Evolutionary conservation across 2,888 invertebrate genomes (phyloP).

Genomic region (Athalia cordata): DNA sequence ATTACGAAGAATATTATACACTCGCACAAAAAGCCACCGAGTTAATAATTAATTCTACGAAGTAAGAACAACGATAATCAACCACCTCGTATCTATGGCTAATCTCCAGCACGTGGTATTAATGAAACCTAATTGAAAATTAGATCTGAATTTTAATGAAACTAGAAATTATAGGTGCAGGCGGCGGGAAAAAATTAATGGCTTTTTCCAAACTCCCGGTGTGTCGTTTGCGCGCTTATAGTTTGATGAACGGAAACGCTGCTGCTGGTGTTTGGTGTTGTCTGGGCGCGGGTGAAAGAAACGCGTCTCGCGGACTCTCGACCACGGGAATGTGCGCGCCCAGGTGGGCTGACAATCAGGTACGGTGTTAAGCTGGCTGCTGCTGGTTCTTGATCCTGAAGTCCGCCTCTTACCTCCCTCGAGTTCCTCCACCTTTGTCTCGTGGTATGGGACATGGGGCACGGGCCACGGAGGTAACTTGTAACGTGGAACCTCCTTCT

Average conservation of each 20-base stretch:
- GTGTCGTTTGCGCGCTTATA: too few species aligned
- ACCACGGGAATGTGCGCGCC: conserved; percentile 62
- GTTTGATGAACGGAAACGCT: too few species aligned
- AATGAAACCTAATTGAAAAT: too few species aligned
- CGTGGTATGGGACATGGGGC: conserved; percentile 1
- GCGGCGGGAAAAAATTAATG: too few species aligned
- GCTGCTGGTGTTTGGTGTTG: neutral
- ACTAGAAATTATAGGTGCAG: too few species aligned
- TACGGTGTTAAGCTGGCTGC: conserved; percentile 10
- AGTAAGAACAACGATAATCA: too few species aligned
- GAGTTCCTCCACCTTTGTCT: conserved; percentile 20
- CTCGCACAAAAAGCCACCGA: too few species aligned
- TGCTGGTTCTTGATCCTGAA: neutral
- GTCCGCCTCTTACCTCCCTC: neutral
- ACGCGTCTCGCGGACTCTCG: conserved; percentile 68
- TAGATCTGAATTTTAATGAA: too few species aligned
- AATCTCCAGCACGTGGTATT: too few species aligned
- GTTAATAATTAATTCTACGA: too few species aligned
- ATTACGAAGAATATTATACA: neutral
- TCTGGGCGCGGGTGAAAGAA: conserved; percentile 51
- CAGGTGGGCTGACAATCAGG: conserved; percentile 49
- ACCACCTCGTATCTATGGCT: too few species aligned
- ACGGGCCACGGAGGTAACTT: neutral
- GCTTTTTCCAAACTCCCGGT: too few species aligned
- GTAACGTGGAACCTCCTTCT: conserved; percentile 13